Conservation (phyloP, 2,888 invertebrate species). For the Acronicta alni region DNA sequence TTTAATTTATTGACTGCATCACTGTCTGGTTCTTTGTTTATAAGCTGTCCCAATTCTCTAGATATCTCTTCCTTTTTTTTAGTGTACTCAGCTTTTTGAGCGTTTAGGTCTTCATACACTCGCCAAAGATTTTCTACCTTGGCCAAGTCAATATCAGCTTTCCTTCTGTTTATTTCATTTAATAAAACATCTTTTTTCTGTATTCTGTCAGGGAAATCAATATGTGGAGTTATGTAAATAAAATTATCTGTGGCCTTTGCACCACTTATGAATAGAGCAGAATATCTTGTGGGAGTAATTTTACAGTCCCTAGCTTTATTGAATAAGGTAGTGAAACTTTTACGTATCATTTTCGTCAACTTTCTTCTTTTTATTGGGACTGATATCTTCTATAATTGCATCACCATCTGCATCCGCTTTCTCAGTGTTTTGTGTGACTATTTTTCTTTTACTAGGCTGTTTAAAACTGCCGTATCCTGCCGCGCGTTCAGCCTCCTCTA, state of each 20-base stretch:
- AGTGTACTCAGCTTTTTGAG: constrained; percentile 86
- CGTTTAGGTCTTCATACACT: constrained; percentile 89
- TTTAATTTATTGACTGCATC: constrained; percentile 86
- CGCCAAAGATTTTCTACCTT: constrained; percentile 90
- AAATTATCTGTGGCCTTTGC: constrained; percentile 92
- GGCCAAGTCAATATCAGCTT: constrained; percentile 86
- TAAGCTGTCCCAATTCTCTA: constrained; percentile 82
- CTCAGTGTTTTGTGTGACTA: constrained; percentile 90
- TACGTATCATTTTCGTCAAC: constrained; percentile 77
- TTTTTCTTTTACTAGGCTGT: constrained; percentile 92
- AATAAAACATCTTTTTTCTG: constrained; percentile 84
- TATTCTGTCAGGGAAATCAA: constrained; percentile 91
- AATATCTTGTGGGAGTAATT: constrained; percentile 71
- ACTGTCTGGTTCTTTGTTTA: constrained; percentile 72
- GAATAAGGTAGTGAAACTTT: constrained; percentile 50
- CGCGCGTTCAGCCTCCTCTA: constrained; percentile 97
- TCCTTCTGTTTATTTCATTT: constrained; percentile 88
- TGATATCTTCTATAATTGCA: constrained; percentile 77
- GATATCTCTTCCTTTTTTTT: constrained; percentile 84
- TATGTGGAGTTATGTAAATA: constrained; percentile 91
- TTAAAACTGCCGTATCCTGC: constrained; percentile 95
- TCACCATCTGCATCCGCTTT: constrained; percentile 80
- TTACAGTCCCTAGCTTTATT: constrained; percentile 58
- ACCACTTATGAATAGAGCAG: constrained; percentile 92
- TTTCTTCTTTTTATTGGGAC: constrained; percentile 79